Percentiles rank a stretch among this genome's conserved stretches.
Conservation (phyloP, 2,888 invertebrate species). For the Lasius platythorax region DNA sequence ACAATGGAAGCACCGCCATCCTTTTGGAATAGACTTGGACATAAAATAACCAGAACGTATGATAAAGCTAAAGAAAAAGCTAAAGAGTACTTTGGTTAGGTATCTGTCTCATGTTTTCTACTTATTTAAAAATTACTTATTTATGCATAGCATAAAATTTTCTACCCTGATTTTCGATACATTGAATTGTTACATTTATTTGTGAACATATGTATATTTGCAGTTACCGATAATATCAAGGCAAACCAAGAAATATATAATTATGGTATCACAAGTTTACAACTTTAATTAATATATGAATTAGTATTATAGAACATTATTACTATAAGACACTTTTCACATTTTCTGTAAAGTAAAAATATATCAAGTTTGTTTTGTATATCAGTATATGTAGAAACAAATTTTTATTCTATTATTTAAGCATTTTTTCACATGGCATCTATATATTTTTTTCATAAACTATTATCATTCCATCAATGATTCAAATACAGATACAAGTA, state of each 20-base stretch:
- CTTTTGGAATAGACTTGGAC: conserved; percentile 88
- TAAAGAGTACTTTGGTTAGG: conserved; percentile 81
- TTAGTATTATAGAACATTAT: conserved; percentile 69
- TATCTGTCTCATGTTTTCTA: background rate
- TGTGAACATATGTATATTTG: conserved; percentile 27
- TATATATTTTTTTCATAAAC: background rate
- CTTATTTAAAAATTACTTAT: conserved; percentile 46
- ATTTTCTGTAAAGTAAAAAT: conserved; percentile 68
- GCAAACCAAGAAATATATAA: conserved; percentile 22
- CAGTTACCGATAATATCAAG: conserved; percentile 18
- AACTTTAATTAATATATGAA: conserved; percentile 37
- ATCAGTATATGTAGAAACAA: background rate
- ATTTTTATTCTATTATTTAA: background rate
- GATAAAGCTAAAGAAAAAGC: conserved; percentile 88
- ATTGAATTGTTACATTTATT: conserved; percentile 56
- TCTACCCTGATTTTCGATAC: background rate
- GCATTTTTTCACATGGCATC: background rate
- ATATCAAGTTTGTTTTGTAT: conserved; percentile 12
- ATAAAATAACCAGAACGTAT: conserved; percentile 87
- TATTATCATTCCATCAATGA: background rate
- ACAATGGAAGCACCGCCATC: conserved; percentile 84
- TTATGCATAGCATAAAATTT: conserved; percentile 26
- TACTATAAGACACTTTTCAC: conserved; percentile 39
- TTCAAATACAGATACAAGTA: background rate
- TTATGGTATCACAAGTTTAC: conserved; percentile 23